Evolutionary conservation across 2,797 vertebrate species (phyloP).

Genomic region (Esox lucius): DNA sequence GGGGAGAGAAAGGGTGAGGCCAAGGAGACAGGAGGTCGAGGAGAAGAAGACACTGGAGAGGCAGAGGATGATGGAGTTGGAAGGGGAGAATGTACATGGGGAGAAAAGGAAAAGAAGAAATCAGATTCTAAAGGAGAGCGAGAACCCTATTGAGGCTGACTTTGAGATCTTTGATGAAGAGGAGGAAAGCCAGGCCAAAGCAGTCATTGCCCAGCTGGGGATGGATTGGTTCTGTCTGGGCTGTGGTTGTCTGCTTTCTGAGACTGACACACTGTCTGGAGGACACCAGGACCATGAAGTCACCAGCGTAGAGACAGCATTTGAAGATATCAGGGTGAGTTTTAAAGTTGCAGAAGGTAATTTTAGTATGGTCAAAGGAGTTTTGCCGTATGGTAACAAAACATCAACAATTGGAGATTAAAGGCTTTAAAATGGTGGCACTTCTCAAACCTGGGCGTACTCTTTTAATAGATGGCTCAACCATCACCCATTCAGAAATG

Average conservation of each 20-base stretch:
- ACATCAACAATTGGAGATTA: too few species aligned
- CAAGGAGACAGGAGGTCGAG: neutral
- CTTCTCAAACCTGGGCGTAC: too few species aligned
- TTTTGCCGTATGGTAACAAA: too few species aligned
- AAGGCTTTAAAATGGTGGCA: too few species aligned
- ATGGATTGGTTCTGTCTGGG: constrained; percentile 86
- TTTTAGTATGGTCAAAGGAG: too few species aligned
- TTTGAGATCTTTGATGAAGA: constrained; percentile 82
- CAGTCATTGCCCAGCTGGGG: constrained; percentile 75
- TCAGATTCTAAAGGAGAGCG: constrained; percentile 42
- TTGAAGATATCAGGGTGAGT: constrained; percentile 85
- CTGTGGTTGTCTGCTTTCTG: constrained; percentile 83
- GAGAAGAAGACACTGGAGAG: constrained; percentile 1
- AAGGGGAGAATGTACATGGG: neutral
- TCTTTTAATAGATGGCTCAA: too few species aligned
- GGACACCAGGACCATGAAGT: constrained; percentile 85
- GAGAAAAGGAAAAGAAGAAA: neutral
- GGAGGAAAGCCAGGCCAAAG: constrained; percentile 65
- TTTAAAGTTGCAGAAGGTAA: neutral
- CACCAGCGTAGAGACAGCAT: constrained; percentile 80
- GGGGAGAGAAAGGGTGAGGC: neutral
- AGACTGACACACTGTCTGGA: constrained; percentile 74
- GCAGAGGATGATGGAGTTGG: neutral
- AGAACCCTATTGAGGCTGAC: constrained; percentile 70
- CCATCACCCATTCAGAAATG: too few species aligned